These are phyloP conservation scores for Conchocele bisecta DNA, from an alignment of 2,888 invertebrate genomes.

Conservation along the genomic window DNA sequence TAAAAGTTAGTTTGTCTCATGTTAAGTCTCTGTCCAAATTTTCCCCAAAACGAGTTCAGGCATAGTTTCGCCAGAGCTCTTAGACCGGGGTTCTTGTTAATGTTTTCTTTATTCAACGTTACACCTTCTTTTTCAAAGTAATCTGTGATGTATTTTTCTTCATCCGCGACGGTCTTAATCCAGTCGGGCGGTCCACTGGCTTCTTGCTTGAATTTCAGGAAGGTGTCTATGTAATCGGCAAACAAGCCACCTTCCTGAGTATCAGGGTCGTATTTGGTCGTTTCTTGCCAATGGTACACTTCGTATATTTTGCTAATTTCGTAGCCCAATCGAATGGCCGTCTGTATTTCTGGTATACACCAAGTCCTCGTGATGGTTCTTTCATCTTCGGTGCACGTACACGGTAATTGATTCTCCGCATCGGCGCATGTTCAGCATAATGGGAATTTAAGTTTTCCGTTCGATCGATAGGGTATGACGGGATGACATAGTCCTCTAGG, in stretches of 20 bases:
- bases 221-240: constrained; percentile 69
- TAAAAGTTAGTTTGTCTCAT: constrained; percentile 30
- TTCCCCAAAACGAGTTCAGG: constrained; percentile 42
- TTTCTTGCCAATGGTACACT: too few relatives aligned
- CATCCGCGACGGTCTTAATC: constrained; percentile 32
- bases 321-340: too few relatives aligned
- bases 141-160: constrained; percentile 11
- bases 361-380: constrained; percentile 74
- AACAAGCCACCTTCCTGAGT: constrained; percentile 68
- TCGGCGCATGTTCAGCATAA: constrained; percentile 72
- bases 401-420: constrained; percentile 58
- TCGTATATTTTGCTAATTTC: too few relatives aligned
- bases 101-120: constrained; percentile 20
- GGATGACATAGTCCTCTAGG: constrained; percentile 68
- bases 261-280: too few relatives aligned
- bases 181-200: constrained; percentile 49
- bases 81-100: constrained; percentile 38
- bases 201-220: constrained; percentile 33
- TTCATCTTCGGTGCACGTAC: constrained; percentile 70
- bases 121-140: constrained; percentile 10
- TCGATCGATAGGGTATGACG: constrained; percentile 68
- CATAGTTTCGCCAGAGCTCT: constrained; percentile 25
- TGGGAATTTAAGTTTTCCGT: constrained; percentile 76
- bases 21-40: constrained; percentile 34
- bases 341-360: too few relatives aligned